Percentiles rank a stretch among this genome's conserved stretches.
These are phyloP conservation scores for Ischnus inquisitorius DNA, from an alignment of 2,888 invertebrate genomes.

Conservation along the genomic window DNA sequence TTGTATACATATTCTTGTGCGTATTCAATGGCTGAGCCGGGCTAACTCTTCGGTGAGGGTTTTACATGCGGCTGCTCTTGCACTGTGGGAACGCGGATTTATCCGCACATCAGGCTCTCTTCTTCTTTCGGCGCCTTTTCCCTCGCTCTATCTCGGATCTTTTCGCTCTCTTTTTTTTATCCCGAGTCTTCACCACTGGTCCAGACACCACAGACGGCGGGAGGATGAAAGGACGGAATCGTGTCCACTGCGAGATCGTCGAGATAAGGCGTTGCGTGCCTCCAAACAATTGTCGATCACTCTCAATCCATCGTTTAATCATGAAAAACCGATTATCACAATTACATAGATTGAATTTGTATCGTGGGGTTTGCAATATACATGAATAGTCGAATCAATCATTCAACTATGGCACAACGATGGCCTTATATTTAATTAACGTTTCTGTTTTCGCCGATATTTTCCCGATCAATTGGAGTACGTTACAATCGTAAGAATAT, in stretches of 20 bases:
- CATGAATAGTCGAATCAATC: too few relatives aligned
- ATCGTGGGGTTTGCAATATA: too few relatives aligned
- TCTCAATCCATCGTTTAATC: not conserved
- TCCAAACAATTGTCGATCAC: not conserved
- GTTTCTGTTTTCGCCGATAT: too few relatives aligned
- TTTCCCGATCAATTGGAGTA: too few relatives aligned
- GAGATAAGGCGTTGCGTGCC: not conserved
- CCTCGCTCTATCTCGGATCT: slow-evolving; percentile 34
- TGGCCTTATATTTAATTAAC: too few relatives aligned
- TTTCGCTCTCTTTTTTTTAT: slow-evolving; percentile 38
- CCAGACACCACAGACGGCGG: not conserved
- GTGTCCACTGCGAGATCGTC: slow-evolving; percentile 7
- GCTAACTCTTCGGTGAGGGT: slow-evolving; percentile 28
- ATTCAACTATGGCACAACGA: too few relatives aligned
- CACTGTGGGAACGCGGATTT: slow-evolving; percentile 57
- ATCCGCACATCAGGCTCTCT: slow-evolving; percentile 43
- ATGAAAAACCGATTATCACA: not conserved
- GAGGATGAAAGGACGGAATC: not conserved
- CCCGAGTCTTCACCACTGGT: not conserved
- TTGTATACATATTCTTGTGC: slow-evolving; percentile 8
- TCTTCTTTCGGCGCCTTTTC: slow-evolving; percentile 27
- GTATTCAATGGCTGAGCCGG: slow-evolving; percentile 23
- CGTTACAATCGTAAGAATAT: too few relatives aligned
- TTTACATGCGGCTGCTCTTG: not conserved
- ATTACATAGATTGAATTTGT: not conserved